Conservation (phyloP, 2,113 vertebrate species). For the Gadus macrocephalus region DNA sequence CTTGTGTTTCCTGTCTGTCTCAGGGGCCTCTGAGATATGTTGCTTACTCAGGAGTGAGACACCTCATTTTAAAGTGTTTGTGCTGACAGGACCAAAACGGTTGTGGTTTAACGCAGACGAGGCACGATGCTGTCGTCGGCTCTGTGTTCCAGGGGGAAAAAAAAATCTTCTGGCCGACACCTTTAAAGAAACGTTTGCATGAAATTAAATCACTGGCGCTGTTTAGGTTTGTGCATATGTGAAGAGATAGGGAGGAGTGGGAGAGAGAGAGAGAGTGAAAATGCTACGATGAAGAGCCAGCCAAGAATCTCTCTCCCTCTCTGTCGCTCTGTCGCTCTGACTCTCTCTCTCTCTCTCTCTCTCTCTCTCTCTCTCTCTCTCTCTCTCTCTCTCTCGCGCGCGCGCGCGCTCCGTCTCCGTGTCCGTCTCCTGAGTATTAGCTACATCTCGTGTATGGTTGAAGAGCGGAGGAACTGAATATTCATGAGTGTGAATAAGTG, state of each 20-base stretch:
- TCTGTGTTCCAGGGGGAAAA: constrained; percentile 49
- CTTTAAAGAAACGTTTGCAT: constrained; percentile 86
- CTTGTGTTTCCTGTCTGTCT: constrained; percentile 72
- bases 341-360: too few species aligned
- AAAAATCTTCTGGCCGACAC: constrained; percentile 76
- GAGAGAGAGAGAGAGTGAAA: constrained; percentile 1
- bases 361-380: too few species aligned
- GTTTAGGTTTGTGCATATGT: constrained; percentile 49
- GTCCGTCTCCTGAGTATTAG: constrained; percentile 68
- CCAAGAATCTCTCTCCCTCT: too few species aligned
- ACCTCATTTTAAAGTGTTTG: constrained; percentile 94
- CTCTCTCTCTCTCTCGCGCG: too few species aligned
- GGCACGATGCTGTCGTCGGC: constrained; percentile 88
- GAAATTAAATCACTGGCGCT: constrained; percentile 75
- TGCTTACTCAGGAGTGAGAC: constrained; percentile 95
- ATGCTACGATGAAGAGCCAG: too few species aligned
- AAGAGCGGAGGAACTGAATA: constrained; percentile 80
- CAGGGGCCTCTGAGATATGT: constrained; percentile 73
- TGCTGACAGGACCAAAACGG: constrained; percentile 94
- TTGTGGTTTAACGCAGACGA: constrained; percentile 76
- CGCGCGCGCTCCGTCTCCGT: constrained; percentile 33
- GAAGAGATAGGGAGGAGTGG: constrained; percentile 28
- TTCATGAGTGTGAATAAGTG: constrained; percentile 87
- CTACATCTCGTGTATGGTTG: constrained; percentile 67
- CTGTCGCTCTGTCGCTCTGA: too few species aligned